These are phyloP conservation scores for Ctenopoma multispine DNA, from an alignment of 2,797 vertebrate genomes.

Conservation along the genomic window DNA sequence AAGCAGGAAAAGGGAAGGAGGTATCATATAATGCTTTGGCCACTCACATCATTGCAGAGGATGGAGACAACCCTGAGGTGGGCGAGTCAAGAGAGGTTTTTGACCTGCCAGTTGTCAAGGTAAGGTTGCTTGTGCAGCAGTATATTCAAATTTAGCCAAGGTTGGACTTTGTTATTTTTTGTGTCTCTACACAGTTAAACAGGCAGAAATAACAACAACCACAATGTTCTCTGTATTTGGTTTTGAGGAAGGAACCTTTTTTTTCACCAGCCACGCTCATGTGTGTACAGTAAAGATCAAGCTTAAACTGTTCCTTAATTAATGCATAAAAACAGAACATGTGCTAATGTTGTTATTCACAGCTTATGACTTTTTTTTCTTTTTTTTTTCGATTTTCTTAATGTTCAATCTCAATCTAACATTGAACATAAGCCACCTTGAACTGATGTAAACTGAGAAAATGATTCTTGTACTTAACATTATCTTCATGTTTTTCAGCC, in stretches of 20 bases:
- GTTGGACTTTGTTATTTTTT: too few relatives aligned
- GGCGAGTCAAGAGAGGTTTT: constrained; percentile 98
- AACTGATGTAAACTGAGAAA: background rate
- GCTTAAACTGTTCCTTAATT: too few relatives aligned
- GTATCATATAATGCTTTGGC: constrained; percentile 97
- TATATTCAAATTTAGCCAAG: background rate
- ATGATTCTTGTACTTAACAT: background rate
- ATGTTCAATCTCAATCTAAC: background rate
- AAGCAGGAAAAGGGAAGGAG: constrained; percentile 96
- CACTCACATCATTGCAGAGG: constrained; percentile 96
- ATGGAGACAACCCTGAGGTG: constrained; percentile 97
- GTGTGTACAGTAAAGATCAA: too few relatives aligned
- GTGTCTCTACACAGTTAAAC: background rate
- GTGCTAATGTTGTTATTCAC: too few relatives aligned
- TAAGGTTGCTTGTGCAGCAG: constrained; percentile 61
- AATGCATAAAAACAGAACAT: too few relatives aligned
- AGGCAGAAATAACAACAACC: fast-evolving
- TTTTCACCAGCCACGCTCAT: too few relatives aligned
- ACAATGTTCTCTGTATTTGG: too few relatives aligned
- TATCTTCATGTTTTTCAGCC: constrained; percentile 86
- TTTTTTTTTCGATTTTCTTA: background rate
- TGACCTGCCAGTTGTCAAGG: constrained; percentile 97
- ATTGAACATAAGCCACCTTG: background rate
- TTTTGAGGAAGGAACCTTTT: too few relatives aligned
- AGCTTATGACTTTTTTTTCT: too few relatives aligned